Evolutionary conservation across 2,888 invertebrate species (phyloP).

Genomic region (Zelleria hepariella): DNA sequence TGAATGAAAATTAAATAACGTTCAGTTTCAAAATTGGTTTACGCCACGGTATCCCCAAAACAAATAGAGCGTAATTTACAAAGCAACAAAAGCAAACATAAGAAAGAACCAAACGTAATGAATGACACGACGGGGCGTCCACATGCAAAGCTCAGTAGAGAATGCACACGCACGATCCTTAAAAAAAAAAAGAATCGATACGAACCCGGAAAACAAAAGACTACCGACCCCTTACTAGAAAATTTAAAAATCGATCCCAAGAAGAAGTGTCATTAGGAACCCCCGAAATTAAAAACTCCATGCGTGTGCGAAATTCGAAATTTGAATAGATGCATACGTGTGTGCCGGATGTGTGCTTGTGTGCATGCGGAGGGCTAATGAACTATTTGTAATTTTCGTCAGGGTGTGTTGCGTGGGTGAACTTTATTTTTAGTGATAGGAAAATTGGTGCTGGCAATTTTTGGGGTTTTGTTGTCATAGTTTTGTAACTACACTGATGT

Average conservation of each 20-base stretch:
- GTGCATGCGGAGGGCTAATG: background rate
- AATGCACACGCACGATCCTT: slow-evolving; percentile 40
- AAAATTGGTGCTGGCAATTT: background rate
- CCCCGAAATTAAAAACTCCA: slow-evolving; percentile 69
- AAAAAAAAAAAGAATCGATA: slow-evolving; percentile 53
- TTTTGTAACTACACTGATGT: background rate
- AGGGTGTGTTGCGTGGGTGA: background rate
- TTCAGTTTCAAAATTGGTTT: too few relatives aligned
- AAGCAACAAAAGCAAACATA: background rate
- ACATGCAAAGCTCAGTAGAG: slow-evolving; percentile 29
- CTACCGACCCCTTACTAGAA: slow-evolving; percentile 38
- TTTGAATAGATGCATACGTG: background rate
- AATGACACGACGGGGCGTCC: slow-evolving; percentile 12
- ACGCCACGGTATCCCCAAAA: background rate
- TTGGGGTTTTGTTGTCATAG: background rate
- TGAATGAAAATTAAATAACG: too few relatives aligned
- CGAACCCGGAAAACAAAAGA: slow-evolving; percentile 55
- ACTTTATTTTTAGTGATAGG: background rate
- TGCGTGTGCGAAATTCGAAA: slow-evolving; percentile 22
- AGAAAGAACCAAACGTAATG: background rate
- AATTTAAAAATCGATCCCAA: slow-evolving; percentile 66
- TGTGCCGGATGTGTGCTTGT: background rate
- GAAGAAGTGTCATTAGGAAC: slow-evolving; percentile 70
- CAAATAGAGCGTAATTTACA: background rate
- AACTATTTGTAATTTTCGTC: background rate